These are phyloP conservation scores for Brachionus paranguensis DNA, from an alignment of 1,140 invertebrate species.

Conservation along the genomic window DNA sequence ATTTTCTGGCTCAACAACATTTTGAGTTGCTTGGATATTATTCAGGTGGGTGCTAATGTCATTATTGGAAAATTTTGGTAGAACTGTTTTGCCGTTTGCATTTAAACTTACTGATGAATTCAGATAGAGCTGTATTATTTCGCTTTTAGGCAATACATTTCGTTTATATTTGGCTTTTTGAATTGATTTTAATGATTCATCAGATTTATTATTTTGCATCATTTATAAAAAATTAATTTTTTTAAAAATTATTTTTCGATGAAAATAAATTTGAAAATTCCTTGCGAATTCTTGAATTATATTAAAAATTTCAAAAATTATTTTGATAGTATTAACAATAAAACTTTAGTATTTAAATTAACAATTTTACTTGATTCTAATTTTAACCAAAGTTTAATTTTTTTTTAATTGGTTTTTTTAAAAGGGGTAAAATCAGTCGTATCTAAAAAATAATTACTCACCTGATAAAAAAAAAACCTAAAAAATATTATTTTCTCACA, in stretches of 20 bases:
- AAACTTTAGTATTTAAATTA: too few relatives aligned
- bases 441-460: too few relatives aligned
- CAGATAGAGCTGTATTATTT: not conserved
- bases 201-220: not conserved
- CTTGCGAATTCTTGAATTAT: too few relatives aligned
- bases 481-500: too few relatives aligned
- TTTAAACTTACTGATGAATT: not conserved
- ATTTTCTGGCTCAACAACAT: not conserved
- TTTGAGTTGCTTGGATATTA: not conserved
- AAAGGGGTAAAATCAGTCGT: too few relatives aligned
- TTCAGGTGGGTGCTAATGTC: not conserved
- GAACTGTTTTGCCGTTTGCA: not conserved
- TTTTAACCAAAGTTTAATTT: too few relatives aligned
- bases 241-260: not conserved
- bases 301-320: too few relatives aligned
- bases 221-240: not conserved
- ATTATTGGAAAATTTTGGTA: conserved; percentile 19
- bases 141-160: not conserved
- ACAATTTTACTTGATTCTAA: too few relatives aligned
- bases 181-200: not conserved
- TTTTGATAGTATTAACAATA: too few relatives aligned
- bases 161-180: conserved; percentile 7
- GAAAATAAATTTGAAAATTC: too few relatives aligned
- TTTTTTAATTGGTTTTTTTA: too few relatives aligned
- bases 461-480: too few relatives aligned